Evolutionary conservation across 2,888 invertebrate genomes (phyloP), one percentile per base, ranked within the genome.

Genomic region (Adelphocoris suturalis): DNA sequence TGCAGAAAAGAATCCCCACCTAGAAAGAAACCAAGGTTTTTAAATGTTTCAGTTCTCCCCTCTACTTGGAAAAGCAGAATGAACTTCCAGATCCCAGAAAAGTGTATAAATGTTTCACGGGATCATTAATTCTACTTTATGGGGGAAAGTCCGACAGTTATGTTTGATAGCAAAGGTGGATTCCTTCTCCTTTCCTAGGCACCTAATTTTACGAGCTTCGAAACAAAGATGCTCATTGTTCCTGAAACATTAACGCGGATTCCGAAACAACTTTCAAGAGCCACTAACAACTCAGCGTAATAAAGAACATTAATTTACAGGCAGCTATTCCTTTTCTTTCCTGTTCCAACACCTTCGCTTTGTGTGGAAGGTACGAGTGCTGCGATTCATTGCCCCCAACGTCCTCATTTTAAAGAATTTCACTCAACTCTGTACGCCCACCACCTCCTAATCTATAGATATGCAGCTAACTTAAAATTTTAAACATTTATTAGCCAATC

Each of bases 171-270:
- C 68, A 68, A 68, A 68, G 68, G 68, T 68, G 68, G 23, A 68
- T 68, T 68, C 68, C 68, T 68, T 68, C 68, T 68, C 23, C 23
- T 68, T 27, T 68, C 13, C 68, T 68, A 68, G 68, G 23, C 68
- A 68, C 23, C 23, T 23, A 23, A 68, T 68, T 68, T 68, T 68
- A 68, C 68, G 68, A 68, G 19, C 23, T 68, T 23, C 68, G 12
- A 23, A 68, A 68, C 68, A 68, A 68, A 68, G 68, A 68, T 68
- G 23, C 27, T 68, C 68, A 68, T 23, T 68, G 68, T 68, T 68
- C 68, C 68, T 68, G 68, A 68, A 68, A 68, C 68, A 68, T 68
- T 68, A 68, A 68, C 68, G 68, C 68, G 68, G 68, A 68, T 68
- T 68, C 68, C 68, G 68, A 68, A 68, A 68, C 23, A 68, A 68